These are phyloP conservation scores for Pangasius djambal DNA, from an alignment of 2,797 vertebrate genomes.

Conservation along the genomic window DNA sequence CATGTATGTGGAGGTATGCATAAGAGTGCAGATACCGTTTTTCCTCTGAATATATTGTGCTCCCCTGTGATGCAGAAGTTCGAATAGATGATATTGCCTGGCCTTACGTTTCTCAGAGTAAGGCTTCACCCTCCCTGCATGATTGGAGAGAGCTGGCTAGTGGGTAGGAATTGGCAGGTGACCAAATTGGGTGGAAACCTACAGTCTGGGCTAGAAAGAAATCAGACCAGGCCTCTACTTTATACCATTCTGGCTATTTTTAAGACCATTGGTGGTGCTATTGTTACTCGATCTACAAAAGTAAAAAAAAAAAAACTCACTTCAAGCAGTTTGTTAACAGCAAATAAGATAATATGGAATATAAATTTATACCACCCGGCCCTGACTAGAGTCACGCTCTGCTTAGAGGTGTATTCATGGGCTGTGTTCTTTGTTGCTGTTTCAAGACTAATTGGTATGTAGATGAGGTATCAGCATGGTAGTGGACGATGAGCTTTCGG, in stretches of 20 bases:
- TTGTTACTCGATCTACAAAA: neutral
- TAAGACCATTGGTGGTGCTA: neutral
- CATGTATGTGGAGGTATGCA: neutral
- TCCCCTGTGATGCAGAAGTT: neutral
- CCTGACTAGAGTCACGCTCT: neutral
- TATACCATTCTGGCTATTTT: neutral
- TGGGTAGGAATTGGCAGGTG: neutral
- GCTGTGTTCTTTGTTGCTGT: neutral
- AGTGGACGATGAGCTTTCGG: neutral
- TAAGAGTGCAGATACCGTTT: neutral
- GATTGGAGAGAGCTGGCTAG: neutral
- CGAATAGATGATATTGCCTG: neutral
- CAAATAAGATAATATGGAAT: neutral
- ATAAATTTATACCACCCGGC: no score
- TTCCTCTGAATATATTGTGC: neutral
- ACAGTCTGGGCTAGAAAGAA: neutral
- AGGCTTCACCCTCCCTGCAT: neutral
- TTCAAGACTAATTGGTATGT: constrained; percentile 13
- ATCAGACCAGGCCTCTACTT: neutral
- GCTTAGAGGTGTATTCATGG: neutral
- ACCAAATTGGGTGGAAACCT: no score
- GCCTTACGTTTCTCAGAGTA: neutral
- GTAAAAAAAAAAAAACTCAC: neutral
- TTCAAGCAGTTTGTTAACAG: neutral
- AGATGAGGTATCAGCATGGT: neutral